These are phyloP conservation scores for Nothura maculosa DNA, from an alignment of 2,797 vertebrate species.

Conservation along the genomic window DNA sequence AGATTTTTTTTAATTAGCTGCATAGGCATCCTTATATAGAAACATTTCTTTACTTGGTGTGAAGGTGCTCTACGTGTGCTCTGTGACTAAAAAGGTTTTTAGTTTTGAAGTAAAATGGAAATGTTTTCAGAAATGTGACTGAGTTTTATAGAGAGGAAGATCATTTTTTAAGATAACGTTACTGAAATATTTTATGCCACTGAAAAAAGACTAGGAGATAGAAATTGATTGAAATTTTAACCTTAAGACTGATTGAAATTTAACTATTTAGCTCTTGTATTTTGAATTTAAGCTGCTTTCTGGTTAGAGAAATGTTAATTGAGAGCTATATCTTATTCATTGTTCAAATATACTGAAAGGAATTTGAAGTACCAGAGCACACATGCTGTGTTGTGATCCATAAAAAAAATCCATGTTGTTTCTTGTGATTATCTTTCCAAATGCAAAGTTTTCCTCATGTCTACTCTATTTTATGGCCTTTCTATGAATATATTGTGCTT, in stretches of 20 bases:
- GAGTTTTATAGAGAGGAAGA: not conserved
- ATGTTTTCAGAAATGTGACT: not conserved
- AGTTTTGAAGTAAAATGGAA: not conserved
- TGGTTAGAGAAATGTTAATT: not conserved
- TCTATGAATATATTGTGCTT: not conserved
- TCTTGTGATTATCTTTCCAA: conserved; percentile 22
- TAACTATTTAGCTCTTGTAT: not conserved
- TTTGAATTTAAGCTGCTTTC: not conserved
- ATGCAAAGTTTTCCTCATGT: not conserved
- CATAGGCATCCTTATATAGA: not conserved
- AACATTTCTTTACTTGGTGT: not conserved
- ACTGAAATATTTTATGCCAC: not conserved
- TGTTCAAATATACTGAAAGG: not conserved
- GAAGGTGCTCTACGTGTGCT: not conserved
- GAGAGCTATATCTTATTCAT: not conserved
- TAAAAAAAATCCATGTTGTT: not conserved
- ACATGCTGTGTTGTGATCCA: not conserved
- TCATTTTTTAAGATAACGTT: not conserved
- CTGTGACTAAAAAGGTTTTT: not conserved
- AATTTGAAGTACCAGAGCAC: not conserved
- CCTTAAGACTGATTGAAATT: not conserved
- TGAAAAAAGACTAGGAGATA: not conserved
- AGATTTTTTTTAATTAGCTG: conserved; percentile 6
- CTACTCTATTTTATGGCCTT: not conserved
- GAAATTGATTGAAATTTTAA: not conserved